Evolutionary conservation across 2,888 invertebrate genomes (phyloP).

Genomic region (Chrysotoxum bicinctum): DNA sequence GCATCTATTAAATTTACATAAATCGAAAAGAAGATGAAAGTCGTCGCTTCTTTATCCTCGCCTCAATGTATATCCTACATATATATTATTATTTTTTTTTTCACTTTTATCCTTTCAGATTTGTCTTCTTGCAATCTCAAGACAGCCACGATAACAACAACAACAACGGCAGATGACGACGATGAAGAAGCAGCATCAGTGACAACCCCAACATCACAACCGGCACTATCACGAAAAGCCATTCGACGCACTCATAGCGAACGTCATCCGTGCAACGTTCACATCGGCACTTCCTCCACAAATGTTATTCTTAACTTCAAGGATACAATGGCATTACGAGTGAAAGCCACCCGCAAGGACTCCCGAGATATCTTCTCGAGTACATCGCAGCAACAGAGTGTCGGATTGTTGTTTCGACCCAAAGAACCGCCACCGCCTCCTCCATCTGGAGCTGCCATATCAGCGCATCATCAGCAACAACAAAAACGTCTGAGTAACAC

Average conservation of each 20-base stretch:
- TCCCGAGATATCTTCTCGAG: constrained; percentile 85
- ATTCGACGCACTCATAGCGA: constrained; percentile 81
- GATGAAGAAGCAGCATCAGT: constrained; percentile 15
- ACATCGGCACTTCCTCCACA: constrained; percentile 62
- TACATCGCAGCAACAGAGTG: constrained; percentile 64
- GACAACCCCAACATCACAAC: constrained; percentile 49
- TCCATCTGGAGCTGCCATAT: constrained; percentile 75
- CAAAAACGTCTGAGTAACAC: constrained; percentile 53
- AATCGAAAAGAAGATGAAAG: constrained; percentile 56
- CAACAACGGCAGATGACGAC: neutral
- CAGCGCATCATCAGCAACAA: constrained; percentile 54
- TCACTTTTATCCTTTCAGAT: constrained; percentile 41
- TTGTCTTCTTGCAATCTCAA: constrained; percentile 34
- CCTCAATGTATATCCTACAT: neutral
- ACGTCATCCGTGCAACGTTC: constrained; percentile 76
- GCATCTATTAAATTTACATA: constrained; percentile 66
- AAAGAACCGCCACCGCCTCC: constrained; percentile 80
- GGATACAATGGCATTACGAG: constrained; percentile 92
- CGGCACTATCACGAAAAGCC: constrained; percentile 80
- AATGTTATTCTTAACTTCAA: constrained; percentile 82
- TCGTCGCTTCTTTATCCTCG: constrained; percentile 14
- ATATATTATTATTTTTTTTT: constrained; percentile 9
- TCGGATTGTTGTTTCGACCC: constrained; percentile 78
- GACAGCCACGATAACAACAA: neutral
- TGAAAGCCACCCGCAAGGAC: constrained; percentile 85